A percentile compares a stretch with the other conserved stretches of the same genome.
Evolutionary conservation across 2,888 invertebrate genomes (phyloP).

Genomic region (Alsophila aescularia): DNA sequence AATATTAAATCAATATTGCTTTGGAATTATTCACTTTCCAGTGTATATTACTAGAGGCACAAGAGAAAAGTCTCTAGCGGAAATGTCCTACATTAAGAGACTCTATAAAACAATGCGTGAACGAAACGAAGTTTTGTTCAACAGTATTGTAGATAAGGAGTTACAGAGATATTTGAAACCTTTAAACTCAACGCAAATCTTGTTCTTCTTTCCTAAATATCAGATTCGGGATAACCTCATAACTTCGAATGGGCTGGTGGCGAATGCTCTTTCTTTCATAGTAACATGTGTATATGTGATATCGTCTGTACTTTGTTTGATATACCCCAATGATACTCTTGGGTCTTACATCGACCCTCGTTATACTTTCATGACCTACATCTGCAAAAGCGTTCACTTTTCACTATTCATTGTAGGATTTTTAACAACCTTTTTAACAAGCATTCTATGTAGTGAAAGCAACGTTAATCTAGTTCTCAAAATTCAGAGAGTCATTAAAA

Average conservation of each 20-base stretch:
- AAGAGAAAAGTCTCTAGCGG: too few species aligned
- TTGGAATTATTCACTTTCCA: too few species aligned
- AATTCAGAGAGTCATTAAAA: constrained; percentile 1
- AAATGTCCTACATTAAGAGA: too few species aligned
- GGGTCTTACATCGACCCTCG: neutral
- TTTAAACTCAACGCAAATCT: constrained; percentile 4
- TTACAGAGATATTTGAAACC: constrained; percentile 14
- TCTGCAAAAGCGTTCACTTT: neutral
- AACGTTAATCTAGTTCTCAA: constrained; percentile 13
- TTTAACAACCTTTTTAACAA: neutral
- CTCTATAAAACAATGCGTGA: neutral
- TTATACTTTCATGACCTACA: neutral
- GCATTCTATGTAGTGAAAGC: neutral
- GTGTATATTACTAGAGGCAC: too few species aligned
- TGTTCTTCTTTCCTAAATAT: constrained; percentile 7
- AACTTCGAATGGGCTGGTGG: neutral
- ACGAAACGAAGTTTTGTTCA: constrained; percentile 4
- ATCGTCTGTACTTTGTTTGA: neutral
- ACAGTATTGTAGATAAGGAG: constrained; percentile 3
- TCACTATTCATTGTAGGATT: neutral
- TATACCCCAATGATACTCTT: neutral
- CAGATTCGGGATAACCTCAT: constrained; percentile 18
- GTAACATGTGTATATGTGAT: constrained; percentile 2
- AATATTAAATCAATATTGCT: too few species aligned
- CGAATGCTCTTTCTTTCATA: neutral